A percentile compares a stretch with the other conserved stretches of the same genome.
Conservation (phyloP, 2,888 invertebrate species). For the Hirudinaria manillensis region DNA sequence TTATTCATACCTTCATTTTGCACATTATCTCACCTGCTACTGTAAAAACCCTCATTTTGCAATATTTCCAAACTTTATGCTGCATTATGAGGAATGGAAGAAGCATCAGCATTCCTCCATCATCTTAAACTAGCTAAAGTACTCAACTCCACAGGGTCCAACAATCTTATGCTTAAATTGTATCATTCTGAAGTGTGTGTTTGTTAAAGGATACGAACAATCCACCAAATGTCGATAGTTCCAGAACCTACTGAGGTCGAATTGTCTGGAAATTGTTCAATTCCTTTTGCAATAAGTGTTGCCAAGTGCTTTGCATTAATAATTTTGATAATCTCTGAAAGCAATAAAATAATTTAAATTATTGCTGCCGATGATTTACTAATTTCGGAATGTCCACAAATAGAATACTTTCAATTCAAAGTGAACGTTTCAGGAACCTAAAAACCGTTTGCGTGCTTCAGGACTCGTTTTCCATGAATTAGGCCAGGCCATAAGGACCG, state of each 20-base stretch:
- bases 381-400: background rate
- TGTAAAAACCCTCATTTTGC: slow-evolving; percentile 95
- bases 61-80: slow-evolving; percentile 77
- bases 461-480: slow-evolving; percentile 87
- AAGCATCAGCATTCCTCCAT: slow-evolving; percentile 94
- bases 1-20: background rate
- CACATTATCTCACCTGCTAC: slow-evolving; percentile 67
- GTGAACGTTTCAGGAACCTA: slow-evolving; percentile 43
- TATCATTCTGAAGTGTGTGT: background rate
- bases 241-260: slow-evolving; percentile 69
- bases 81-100: slow-evolving; percentile 76
- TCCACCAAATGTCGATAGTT: slow-evolving; percentile 99
- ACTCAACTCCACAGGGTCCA: background rate
- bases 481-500: slow-evolving; percentile 95
- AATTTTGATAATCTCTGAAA: slow-evolving; percentile 60
- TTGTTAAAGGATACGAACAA: slow-evolving; percentile 65
- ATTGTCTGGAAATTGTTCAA: slow-evolving; percentile 91
- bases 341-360: background rate
- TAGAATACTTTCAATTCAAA: background rate
- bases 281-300: slow-evolving; percentile 90
- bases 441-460: slow-evolving; percentile 50
- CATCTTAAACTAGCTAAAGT: slow-evolving; percentile 58
- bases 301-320: slow-evolving; percentile 71
- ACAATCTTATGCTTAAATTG: background rate
- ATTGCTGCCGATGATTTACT: no score